Conservation (phyloP, 2,797 vertebrate species). For the Semaprochilodus insignis region DNA sequence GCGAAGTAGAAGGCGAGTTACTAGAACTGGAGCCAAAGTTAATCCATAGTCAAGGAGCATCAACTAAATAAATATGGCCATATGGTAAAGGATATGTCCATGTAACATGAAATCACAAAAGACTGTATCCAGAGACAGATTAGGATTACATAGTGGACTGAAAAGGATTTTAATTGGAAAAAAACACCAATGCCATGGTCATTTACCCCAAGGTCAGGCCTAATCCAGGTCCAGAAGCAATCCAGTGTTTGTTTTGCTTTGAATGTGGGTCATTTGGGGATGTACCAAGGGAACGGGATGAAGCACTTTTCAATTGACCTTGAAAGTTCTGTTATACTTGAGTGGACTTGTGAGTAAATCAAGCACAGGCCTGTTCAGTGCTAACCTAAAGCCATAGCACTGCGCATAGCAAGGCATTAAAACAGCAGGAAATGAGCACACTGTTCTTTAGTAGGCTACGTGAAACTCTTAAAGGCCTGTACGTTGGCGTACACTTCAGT, state of each 20-base stretch:
- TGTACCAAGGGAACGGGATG: not conserved
- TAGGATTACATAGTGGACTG: not conserved
- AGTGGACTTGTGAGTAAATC: not conserved
- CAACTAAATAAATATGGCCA: not conserved
- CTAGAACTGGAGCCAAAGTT: not conserved
- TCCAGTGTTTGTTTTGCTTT: not conserved
- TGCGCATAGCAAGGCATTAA: too few relatives aligned
- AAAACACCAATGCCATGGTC: not conserved
- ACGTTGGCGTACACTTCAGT: too few relatives aligned
- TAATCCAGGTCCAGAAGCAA: not conserved
- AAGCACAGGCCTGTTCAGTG: not conserved
- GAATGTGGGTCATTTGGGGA: not conserved
- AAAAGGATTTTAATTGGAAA: not conserved
- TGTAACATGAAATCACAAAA: not conserved
- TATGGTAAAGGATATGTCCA: not conserved
- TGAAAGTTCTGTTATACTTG: not conserved
- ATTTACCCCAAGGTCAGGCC: not conserved
- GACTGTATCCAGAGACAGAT: conserved; percentile 7
- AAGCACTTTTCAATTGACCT: not conserved
- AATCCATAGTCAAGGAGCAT: not conserved
- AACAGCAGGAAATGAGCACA: too few relatives aligned
- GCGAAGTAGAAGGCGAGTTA: not conserved
- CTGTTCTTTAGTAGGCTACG: too few relatives aligned
- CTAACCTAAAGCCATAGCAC: not conserved
- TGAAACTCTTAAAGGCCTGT: too few relatives aligned